Conservation (phyloP, 2,888 invertebrate species). For the Neoscelio sp. region DNA sequence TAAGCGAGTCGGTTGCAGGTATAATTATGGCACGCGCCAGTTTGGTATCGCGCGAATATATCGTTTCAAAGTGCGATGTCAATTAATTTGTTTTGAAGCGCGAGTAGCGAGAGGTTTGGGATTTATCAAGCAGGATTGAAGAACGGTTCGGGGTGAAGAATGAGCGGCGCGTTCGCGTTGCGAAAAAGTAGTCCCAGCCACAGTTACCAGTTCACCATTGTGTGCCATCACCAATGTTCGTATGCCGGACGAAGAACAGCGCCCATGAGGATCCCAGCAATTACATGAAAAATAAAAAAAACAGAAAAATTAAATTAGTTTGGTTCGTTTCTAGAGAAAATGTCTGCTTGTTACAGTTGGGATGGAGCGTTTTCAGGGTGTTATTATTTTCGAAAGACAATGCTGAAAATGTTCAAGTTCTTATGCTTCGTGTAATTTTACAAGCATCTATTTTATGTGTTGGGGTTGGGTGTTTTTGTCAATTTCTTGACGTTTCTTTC, state of each 20-base stretch:
- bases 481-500: too few relatives aligned
- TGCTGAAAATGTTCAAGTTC: constrained; percentile 1
- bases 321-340: constrained; percentile 7
- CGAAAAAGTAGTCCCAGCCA: constrained; percentile 14
- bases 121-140: constrained; percentile 13
- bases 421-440: too few relatives aligned
- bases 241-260: constrained; percentile 13
- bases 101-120: constrained; percentile 8
- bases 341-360: background rate
- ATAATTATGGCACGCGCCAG: constrained; percentile 59
- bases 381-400: constrained; percentile 12
- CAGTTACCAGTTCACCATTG: constrained; percentile 2
- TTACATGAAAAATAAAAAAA: constrained; percentile 49
- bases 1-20: constrained; percentile 50
- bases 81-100: constrained; percentile 41
- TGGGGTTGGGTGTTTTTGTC: background rate
- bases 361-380: constrained; percentile 5
- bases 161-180: constrained; percentile 1
- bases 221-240: constrained; percentile 22
- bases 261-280: constrained; percentile 38
- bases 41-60: constrained; percentile 3
- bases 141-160: background rate
- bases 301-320: constrained; percentile 20
- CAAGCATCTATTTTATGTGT: background rate
- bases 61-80: constrained; percentile 14